Evolutionary conservation across 37 sponge, comb jelly and placozoan species (phyloP).

Genomic region (Agelas oroides): DNA sequence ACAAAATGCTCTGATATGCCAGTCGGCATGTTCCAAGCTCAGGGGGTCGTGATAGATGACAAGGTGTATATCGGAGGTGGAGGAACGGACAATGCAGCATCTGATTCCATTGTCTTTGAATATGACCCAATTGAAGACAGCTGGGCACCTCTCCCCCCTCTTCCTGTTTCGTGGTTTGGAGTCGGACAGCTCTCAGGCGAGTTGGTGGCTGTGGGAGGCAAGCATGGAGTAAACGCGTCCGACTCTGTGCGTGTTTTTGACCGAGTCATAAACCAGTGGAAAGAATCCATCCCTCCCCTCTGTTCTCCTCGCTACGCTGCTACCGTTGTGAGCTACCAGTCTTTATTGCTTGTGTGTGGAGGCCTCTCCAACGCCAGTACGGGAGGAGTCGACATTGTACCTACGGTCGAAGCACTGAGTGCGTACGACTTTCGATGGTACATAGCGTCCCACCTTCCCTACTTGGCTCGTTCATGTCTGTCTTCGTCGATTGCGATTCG

Average conservation of each 20-base stretch:
- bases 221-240: neutral
- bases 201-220: constrained; percentile 42
- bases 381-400: neutral
- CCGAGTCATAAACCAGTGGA: constrained; percentile 36
- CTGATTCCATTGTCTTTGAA: constrained; percentile 27
- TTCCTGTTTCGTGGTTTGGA: constrained; percentile 18
- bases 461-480: constrained; percentile 8
- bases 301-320: constrained; percentile 7
- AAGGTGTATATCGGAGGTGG: constrained; percentile 54
- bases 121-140: constrained; percentile 19
- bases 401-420: constrained; percentile 30
- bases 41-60: constrained; percentile 9
- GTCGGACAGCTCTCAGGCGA: constrained; percentile 34
- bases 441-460: constrained; percentile 2
- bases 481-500: neutral
- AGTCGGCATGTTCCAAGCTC: constrained; percentile 47
- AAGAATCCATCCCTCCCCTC: constrained; percentile 35
- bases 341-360: constrained; percentile 23
- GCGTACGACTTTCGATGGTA: constrained; percentile 27
- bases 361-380: constrained; percentile 7
- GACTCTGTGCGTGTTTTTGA: constrained; percentile 15
- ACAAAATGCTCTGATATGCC: constrained; percentile 39
- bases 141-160: constrained; percentile 27
- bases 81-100: constrained; percentile 4
- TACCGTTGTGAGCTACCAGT: neutral